Base-by-base conservation (phyloP, 2,797 vertebrate genomes). In the Sphaeramia orbicularis region DNA sequence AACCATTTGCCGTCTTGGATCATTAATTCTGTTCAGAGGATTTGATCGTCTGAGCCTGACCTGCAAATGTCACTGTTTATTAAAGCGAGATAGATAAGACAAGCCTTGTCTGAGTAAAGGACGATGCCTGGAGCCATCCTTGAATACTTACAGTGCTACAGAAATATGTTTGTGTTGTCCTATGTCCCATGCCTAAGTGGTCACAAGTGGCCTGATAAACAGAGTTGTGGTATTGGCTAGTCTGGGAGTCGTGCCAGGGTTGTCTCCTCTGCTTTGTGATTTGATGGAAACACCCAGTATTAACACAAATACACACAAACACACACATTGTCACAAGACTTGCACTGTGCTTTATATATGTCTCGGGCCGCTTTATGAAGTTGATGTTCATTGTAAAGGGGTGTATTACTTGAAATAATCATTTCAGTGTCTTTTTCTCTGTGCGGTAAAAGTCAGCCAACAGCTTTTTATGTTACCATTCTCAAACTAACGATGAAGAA, bases 191-290 rank as follows among this genome's bases (percentile, higher is more conserved):
- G 49, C 15, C 49, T 9, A 37, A 54, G 27, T 37, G 37, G 37
- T 19, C 27, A 37, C 53, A 48, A 16, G 10, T 24, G 43, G 10
- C 44, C 51, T 38, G 60, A 67, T 48, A 21, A 74, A 69, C 45
- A 72, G n/a, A 55, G 35, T 52, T 54, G 48, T 63, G 2, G 56
- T 47, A 41, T 45, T 49, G 41, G 43, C 36, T 50, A 4, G 43
- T 51, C 76, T 57, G 58, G 57, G 48, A 82, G 14, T 36, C 30
- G 48, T 68, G 76, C 59, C 72, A 71, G 65, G 13, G 42, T 47
- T 54, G 16, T 54, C 47, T 55, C 15, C 18, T 76, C 13, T 36
- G 27, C 48, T 52, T 57, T 52, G 38, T 48, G 13, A 36, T 60
- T 68, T 47, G 18, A 38, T 9, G 9, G 21, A 65, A 37, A 70